These are phyloP conservation scores for Yponomeuta malinellus DNA, from an alignment of 2,888 invertebrate species.

Conservation along the genomic window DNA sequence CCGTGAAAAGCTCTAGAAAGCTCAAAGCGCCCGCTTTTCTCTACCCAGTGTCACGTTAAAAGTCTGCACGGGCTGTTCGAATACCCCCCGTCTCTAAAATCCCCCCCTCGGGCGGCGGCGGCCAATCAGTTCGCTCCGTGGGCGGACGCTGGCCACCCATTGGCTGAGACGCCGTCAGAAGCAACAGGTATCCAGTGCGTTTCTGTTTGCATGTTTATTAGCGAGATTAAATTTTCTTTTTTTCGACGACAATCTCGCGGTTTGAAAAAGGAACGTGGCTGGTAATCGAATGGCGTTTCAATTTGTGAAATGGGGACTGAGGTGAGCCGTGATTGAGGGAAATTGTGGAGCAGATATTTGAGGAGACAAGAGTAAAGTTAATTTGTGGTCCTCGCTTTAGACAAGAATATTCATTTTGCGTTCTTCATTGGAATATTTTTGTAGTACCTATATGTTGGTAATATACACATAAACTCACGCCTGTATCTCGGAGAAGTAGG, in stretches of 20 bases:
- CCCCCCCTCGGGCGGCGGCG: slow-evolving; percentile 40
- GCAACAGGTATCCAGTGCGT: slow-evolving; percentile 74
- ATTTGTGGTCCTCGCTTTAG: slow-evolving; percentile 6
- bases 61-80: slow-evolving; percentile 42
- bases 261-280: slow-evolving; percentile 41
- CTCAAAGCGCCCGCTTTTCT: slow-evolving; percentile 72
- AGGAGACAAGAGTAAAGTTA: slow-evolving; percentile 2
- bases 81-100: slow-evolving; percentile 35
- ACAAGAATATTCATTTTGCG: not conserved
- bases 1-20: slow-evolving; percentile 68
- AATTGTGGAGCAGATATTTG: slow-evolving; percentile 15
- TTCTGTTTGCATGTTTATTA: slow-evolving; percentile 75
- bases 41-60: slow-evolving; percentile 60
- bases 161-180: slow-evolving; percentile 58
- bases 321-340: slow-evolving; percentile 18
- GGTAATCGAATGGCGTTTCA: slow-evolving; percentile 30
- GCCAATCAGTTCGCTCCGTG: slow-evolving; percentile 61
- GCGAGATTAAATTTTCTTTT: slow-evolving; percentile 69
- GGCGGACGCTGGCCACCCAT: slow-evolving; percentile 63
- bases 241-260: slow-evolving; percentile 56
- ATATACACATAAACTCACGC: too few relatives aligned
- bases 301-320: slow-evolving; percentile 32
- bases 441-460: too few relatives aligned
- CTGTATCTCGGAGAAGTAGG: too few relatives aligned
- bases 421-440: too few relatives aligned